Evolutionary conservation across 2,113 vertebrate species (phyloP).

Genomic region (Nothobranchius furzeri): DNA sequence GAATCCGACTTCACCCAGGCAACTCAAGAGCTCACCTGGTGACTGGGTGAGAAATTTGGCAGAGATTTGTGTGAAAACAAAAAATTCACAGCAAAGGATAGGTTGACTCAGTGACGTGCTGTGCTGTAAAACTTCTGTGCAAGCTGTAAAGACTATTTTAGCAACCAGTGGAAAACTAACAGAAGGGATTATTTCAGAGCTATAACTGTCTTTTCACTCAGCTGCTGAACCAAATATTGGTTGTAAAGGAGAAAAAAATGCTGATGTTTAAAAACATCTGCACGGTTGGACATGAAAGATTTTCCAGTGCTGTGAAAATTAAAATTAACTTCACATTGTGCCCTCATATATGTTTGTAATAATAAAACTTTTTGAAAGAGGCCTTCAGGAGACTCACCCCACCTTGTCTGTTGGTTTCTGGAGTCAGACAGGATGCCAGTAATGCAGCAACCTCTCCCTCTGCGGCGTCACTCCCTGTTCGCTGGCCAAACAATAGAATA

Average conservation of each 20-base stretch:
- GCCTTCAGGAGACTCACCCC: neutral
- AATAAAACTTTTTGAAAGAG: constrained; percentile 5
- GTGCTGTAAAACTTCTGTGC: constrained; percentile 35
- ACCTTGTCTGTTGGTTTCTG: constrained; percentile 5
- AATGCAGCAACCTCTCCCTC: constrained; percentile 42
- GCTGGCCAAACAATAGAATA: constrained; percentile 34
- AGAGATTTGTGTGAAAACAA: constrained; percentile 12
- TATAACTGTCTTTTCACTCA: constrained; percentile 29
- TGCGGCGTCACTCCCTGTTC: constrained; percentile 30
- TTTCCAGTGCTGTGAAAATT: constrained; percentile 27
- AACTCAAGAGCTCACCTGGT: constrained; percentile 47
- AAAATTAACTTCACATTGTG: constrained; percentile 10
- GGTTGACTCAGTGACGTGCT: neutral
- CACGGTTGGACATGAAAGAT: neutral
- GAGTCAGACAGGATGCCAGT: constrained; percentile 47
- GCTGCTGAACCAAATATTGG: neutral
- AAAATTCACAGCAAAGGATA: neutral
- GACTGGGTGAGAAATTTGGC: constrained; percentile 60
- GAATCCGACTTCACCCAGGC: constrained; percentile 37
- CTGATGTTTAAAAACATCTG: constrained; percentile 4
- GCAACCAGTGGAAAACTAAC: constrained; percentile 52
- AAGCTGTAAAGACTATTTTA: constrained; percentile 44
- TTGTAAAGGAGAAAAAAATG: neutral
- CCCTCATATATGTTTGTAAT: constrained; percentile 13
- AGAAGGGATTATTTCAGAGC: constrained; percentile 46